phyloP scores from a whole-genome alignment of 2,113 vertebrate genomes.

The Phrynosoma platyrhinos region DNA sequence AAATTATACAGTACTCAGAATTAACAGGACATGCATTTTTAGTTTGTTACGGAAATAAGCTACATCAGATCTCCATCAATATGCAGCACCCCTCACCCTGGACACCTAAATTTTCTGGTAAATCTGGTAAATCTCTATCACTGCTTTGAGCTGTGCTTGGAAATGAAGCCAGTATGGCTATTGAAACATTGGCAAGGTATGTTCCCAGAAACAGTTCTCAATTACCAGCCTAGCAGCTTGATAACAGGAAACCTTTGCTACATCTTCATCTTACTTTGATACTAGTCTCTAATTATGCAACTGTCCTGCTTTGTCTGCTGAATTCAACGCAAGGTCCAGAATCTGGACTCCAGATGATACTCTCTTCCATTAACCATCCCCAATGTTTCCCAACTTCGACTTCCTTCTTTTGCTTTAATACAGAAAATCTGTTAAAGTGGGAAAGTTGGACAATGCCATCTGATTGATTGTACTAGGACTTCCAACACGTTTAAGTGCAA shows the following conservation, averaged over 20 bases:
- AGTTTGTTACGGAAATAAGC: neutral
- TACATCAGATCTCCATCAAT: neutral
- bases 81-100: too few relatives aligned
- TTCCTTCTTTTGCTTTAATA: too few relatives aligned
- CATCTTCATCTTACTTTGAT: neutral
- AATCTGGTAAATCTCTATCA: neutral
- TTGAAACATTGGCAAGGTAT: neutral
- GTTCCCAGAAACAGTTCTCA: neutral
- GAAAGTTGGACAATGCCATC: too few relatives aligned
- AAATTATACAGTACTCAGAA: too few relatives aligned
- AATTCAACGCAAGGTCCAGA: too few relatives aligned
- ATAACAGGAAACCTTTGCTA: neutral
- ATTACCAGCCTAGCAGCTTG: neutral
- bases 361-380: too few relatives aligned
- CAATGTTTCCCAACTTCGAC: too few relatives aligned
- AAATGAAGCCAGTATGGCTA: neutral
- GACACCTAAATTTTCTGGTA: neutral
- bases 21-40: too few relatives aligned
- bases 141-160: neutral
- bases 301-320: too few relatives aligned
- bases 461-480: neutral
- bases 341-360: too few relatives aligned
- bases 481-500: neutral
- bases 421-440: too few relatives aligned
- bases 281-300: too few relatives aligned